phyloP scores from a whole-genome alignment of 1,140 invertebrate genomes.

The Nomia melanderi region DNA sequence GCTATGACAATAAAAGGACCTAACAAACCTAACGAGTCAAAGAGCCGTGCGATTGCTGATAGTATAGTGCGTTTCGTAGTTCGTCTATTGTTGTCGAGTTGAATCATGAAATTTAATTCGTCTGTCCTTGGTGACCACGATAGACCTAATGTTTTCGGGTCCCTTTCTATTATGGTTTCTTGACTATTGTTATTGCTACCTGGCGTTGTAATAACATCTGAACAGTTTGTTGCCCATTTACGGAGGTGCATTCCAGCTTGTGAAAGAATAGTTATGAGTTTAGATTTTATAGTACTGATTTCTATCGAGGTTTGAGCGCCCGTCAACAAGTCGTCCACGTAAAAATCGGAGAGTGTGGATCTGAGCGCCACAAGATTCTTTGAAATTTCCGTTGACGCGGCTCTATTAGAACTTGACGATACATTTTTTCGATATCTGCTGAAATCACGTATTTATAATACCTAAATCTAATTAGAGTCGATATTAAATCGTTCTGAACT shows the following conservation, averaged over 20 bases:
- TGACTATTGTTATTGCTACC: neutral
- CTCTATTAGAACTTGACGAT: neutral
- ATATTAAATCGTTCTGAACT: conserved; percentile 32
- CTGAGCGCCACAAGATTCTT: neutral
- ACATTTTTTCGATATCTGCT: conserved; percentile 12
- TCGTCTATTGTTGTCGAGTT: no score
- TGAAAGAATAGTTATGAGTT: no score
- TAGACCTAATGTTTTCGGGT: no score
- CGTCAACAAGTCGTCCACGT: conserved; percentile 10
- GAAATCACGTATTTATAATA: neutral
- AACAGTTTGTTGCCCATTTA: conserved; percentile 8
- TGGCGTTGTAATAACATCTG: no score
- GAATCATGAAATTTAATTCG: no score
- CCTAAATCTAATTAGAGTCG: conserved; percentile 23
- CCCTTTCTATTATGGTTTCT: no score
- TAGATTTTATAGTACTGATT: neutral
- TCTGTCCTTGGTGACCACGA: no score
- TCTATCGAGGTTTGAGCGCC: neutral
- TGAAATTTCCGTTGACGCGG: neutral
- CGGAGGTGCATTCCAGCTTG: no score
- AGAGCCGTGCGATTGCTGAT: neutral
- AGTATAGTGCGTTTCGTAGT: no score
- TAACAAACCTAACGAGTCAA: conserved; percentile 10
- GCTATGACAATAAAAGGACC: neutral
- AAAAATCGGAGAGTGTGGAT: neutral